Percentiles rank a stretch among this genome's conserved stretches.
These are phyloP conservation scores for Pygoscelis antarcticus DNA, from an alignment of 2,113 vertebrate genomes.

Conservation along the genomic window DNA sequence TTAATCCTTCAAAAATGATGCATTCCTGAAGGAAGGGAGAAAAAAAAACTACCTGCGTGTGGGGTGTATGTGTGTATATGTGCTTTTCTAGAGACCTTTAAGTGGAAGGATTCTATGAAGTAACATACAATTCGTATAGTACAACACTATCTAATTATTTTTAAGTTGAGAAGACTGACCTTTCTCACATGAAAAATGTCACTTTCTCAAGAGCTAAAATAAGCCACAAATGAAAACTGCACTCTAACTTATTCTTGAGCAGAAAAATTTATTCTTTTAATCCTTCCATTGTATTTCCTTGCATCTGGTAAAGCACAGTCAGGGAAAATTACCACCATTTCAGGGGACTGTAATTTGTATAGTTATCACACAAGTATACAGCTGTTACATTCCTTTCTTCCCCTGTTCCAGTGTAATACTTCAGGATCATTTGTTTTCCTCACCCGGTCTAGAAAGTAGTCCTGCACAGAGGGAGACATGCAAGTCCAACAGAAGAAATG, in stretches of 20 bases:
- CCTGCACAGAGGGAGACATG: background rate
- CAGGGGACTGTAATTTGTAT: background rate
- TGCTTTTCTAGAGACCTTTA: background rate
- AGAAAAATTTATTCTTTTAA: background rate
- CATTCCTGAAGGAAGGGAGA: background rate
- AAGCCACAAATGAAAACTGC: background rate
- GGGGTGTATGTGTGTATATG: background rate
- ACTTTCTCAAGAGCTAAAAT: background rate
- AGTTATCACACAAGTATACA: background rate
- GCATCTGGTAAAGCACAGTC: background rate
- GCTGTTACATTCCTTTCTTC: background rate
- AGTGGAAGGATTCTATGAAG: background rate
- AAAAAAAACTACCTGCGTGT: background rate
- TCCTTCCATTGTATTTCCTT: background rate
- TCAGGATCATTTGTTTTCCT: background rate
- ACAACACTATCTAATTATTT: conserved; percentile 37
- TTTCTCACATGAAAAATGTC: conserved; percentile 18
- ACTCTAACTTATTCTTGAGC: background rate
- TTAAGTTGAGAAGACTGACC: conserved; percentile 1
- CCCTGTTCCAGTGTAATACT: background rate
- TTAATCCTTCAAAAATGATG: background rate
- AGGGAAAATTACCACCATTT: background rate
- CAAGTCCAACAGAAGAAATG: background rate
- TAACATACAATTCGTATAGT: background rate
- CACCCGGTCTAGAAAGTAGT: background rate